phyloP scores from a whole-genome alignment of 2,797 vertebrate genomes.

The Sebastes minor region DNA sequence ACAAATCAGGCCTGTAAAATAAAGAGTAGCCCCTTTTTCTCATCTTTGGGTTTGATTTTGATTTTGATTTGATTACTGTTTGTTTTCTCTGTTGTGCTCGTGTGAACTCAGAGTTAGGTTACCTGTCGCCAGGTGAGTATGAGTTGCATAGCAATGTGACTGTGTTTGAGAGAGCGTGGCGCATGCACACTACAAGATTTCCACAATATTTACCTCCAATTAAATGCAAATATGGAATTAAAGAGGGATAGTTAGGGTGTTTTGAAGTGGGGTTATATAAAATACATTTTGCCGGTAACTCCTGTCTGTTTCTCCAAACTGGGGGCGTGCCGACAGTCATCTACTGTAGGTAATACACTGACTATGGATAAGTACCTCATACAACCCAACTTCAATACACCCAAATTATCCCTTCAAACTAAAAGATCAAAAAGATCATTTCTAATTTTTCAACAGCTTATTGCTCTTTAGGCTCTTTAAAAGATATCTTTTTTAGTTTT shows the following conservation, averaged over 20 bases:
- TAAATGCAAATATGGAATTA: neutral
- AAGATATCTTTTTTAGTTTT: neutral
- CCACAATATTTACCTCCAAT: neutral
- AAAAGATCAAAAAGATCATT: neutral
- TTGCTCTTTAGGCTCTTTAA: neutral
- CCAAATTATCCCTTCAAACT: rapidly evolving
- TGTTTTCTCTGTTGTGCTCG: conserved; percentile 91
- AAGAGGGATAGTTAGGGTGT: no score
- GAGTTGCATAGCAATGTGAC: conserved; percentile 70
- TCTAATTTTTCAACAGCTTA: no score
- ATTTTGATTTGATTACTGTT: conserved; percentile 72
- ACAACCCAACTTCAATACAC: no score
- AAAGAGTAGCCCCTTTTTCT: conserved; percentile 25
- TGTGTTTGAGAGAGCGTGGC: conserved; percentile 80
- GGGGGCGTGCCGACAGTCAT: no score
- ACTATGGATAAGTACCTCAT: no score
- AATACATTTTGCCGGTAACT: no score
- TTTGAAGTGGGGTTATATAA: no score
- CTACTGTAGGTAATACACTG: no score
- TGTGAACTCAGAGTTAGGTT: conserved; percentile 98
- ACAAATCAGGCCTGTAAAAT: conserved; percentile 24
- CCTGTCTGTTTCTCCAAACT: no score
- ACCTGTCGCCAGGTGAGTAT: conserved; percentile 94
- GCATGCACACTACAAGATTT: conserved; percentile 53
- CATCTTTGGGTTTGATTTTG: conserved; percentile 45